Base-by-base conservation (phyloP, 1,140 invertebrate genomes). In the Musca domestica region DNA sequence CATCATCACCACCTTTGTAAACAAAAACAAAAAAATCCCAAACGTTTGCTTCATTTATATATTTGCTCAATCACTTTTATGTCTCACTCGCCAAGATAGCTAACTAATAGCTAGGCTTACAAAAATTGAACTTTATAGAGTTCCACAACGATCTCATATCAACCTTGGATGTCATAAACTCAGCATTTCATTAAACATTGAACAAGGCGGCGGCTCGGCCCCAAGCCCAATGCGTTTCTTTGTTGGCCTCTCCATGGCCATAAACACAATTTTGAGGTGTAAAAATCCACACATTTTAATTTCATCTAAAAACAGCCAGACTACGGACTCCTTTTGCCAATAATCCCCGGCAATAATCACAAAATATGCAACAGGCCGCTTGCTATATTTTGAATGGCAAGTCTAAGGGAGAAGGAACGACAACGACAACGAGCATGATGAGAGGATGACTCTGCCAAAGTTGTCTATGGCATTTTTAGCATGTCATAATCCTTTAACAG, bases 261-360 rank as follows among this genome's bases (percentile, higher is more conserved):
- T 58, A 58, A 58, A 27, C 54, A n/a, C 25, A 30, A 17, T 14
- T 15, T 27, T n/a, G 30, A 61, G 56, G 56, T 61, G 56, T 61
- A 61, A 61, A 61, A 61, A 61, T 61, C 56, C 56, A 61, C 56
- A 61, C 56, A 61, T 61, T 61, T 61, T 34, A 61, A 61, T 41
- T 41, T 12, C 34, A 61, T 34, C 30, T 19, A 30, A 30, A 54
- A 12, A 56, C 14, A 15, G 19, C 1, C 15, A 27, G 25, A 10
- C 12, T 58, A 15, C 9, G 27, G 9, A 61, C 56, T 19, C n/a
- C 27, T 34, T 12, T 41, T 61, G 56, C 27, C 56, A 61, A 61
- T 61, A 61, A 61, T 61, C 56, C n/a, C 10, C 20, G n/a, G 56
- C 56, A 61, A 61, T 61, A 61, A 61, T 61, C 56, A 61, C 41